A percentile compares a stretch with the other conserved stretches of the same genome.
Conservation (phyloP, 2,797 vertebrate genomes). For the Catamblyrhynchus diadema region DNA sequence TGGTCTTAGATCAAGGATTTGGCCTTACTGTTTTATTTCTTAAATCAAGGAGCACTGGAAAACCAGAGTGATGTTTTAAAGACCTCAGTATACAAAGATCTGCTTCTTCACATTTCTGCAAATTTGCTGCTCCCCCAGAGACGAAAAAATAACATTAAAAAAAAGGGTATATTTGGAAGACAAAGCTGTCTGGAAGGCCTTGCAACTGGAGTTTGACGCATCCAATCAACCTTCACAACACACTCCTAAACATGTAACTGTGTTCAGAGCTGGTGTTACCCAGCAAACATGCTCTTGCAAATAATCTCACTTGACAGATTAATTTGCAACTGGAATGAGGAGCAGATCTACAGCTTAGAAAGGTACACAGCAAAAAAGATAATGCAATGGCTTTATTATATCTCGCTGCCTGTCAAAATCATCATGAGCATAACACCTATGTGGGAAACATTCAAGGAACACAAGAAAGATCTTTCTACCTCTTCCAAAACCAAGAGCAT, state of each 20-base stretch:
- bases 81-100: neutral
- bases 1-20: constrained; percentile 7
- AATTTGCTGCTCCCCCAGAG: neutral
- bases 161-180: neutral
- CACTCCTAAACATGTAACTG: neutral
- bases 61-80: constrained; percentile 20
- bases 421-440: neutral
- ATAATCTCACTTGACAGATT: neutral
- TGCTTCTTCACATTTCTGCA: neutral
- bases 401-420: neutral
- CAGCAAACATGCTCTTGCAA: neutral
- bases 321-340: neutral
- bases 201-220: neutral
- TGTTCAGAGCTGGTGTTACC: neutral
- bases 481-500: neutral
- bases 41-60: constrained; percentile 33
- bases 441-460: neutral
- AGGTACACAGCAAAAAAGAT: neutral
- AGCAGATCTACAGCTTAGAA: neutral
- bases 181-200: neutral
- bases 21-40: constrained; percentile 23
- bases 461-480: neutral
- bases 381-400: neutral
- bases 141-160: neutral
- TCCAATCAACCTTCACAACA: neutral